Percentiles rank a stretch among this genome's conserved stretches.
Evolutionary conservation across 2,113 vertebrate species (phyloP).

Genomic region (Colius striatus): DNA sequence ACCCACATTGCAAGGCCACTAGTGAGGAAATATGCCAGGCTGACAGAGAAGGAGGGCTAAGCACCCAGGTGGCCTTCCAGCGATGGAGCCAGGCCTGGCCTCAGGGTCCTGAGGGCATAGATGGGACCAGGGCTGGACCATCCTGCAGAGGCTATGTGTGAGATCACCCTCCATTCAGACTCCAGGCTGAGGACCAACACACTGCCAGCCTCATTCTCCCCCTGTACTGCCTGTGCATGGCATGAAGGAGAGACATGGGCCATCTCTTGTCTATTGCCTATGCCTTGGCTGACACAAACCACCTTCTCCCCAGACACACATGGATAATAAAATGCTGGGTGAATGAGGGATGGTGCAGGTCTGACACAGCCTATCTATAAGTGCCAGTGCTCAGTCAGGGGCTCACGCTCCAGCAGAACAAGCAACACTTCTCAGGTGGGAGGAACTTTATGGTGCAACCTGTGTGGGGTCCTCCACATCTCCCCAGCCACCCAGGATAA

Average conservation of each 20-base stretch:
- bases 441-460: not conserved
- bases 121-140: not conserved
- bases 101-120: accelerated
- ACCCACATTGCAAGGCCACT: accelerated
- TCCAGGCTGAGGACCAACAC: not conserved
- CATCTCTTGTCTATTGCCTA: not conserved
- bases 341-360: accelerated
- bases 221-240: accelerated
- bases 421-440: not conserved
- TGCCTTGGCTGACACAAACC: not conserved
- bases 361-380: not conserved
- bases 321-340: not conserved
- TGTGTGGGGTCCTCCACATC: accelerated
- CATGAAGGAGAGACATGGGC: accelerated
- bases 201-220: not conserved
- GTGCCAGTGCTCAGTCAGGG: not conserved
- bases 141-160: accelerated
- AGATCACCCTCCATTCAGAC: not conserved
- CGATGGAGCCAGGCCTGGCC: not conserved
- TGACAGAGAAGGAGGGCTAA: not conserved
- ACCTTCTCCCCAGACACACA: not conserved
- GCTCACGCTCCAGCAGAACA: accelerated
- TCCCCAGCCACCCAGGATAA: not conserved
- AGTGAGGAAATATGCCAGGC: accelerated
- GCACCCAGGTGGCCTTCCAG: not conserved